Evolutionary conservation across 2,113 vertebrate species (phyloP).

Genomic region (Erythrolamprus reginae): DNA sequence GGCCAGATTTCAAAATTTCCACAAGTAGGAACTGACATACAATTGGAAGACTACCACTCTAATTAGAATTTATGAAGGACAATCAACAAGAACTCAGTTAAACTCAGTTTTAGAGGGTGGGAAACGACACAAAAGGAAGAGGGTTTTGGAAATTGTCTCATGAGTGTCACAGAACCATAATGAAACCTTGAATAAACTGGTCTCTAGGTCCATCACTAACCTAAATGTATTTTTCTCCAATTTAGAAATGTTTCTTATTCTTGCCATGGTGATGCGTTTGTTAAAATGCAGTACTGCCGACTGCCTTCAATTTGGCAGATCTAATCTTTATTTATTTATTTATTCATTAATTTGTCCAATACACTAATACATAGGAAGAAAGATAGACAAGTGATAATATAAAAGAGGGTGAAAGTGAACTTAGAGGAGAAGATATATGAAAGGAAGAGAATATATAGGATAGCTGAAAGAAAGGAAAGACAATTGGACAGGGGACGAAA

Average conservation of each 20-base stretch:
- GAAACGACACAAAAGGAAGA: not conserved
- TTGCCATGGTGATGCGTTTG: not conserved
- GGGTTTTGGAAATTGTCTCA: not conserved
- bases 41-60: not conserved
- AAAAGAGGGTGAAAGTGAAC: too few relatives aligned
- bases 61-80: not conserved
- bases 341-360: too few relatives aligned
- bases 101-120: not conserved
- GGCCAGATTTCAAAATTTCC: not conserved
- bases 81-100: not conserved
- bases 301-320: too few relatives aligned
- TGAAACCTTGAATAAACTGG: not conserved
- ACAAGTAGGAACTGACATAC: not conserved
- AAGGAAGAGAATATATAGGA: too few relatives aligned
- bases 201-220: not conserved
- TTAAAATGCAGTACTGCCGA: too few relatives aligned
- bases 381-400: too few relatives aligned
- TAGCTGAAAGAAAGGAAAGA: too few relatives aligned
- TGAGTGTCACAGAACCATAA: not conserved
- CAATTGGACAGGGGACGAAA: too few relatives aligned
- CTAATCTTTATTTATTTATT: too few relatives aligned
- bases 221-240: not conserved
- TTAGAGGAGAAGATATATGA: too few relatives aligned
- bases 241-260: not conserved
- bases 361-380: too few relatives aligned